Percentiles rank a stretch among this genome's conserved stretches.
phyloP scores from a whole-genome alignment of 2,113 vertebrate species.

The Paedocypris sp. region DNA sequence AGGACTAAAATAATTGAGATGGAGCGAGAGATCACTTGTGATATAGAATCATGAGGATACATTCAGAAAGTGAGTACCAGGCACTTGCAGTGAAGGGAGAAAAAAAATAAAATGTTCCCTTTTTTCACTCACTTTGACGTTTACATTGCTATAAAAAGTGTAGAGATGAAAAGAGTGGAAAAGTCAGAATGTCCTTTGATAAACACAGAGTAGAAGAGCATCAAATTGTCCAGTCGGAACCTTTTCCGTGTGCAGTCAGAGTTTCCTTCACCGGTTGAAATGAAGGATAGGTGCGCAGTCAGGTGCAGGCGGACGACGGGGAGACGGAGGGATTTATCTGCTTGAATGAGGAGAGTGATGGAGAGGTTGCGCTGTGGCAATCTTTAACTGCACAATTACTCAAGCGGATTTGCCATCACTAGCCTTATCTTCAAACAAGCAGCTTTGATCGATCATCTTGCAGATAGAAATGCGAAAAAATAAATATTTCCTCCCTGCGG shows the following conservation, averaged over 20 bases:
- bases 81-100: too few relatives aligned
- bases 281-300: slow-evolving; percentile 3
- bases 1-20: not conserved
- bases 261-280: not conserved
- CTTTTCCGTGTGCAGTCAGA: not conserved
- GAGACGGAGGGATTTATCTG: slow-evolving; percentile 6
- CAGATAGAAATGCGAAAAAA: slow-evolving; percentile 24
- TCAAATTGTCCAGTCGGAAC: not conserved
- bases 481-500: slow-evolving; percentile 21
- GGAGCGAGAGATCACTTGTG: slow-evolving; percentile 6
- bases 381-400: slow-evolving; percentile 37
- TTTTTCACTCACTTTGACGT: not conserved
- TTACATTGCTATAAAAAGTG: not conserved
- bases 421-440: slow-evolving; percentile 37
- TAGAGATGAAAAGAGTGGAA: not conserved
- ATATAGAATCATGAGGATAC: too few relatives aligned
- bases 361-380: slow-evolving; percentile 20
- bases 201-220: not conserved
- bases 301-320: not conserved
- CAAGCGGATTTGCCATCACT: slow-evolving; percentile 25
- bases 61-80: too few relatives aligned
- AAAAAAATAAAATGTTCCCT: not conserved
- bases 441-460: slow-evolving; percentile 32
- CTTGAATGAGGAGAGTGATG: slow-evolving; percentile 25
- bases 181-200: slow-evolving; percentile 10